Evolutionary conservation across 1,140 invertebrate species (phyloP), one percentile per base, ranked within the genome.

Genomic region (Ladona fulva): DNA sequence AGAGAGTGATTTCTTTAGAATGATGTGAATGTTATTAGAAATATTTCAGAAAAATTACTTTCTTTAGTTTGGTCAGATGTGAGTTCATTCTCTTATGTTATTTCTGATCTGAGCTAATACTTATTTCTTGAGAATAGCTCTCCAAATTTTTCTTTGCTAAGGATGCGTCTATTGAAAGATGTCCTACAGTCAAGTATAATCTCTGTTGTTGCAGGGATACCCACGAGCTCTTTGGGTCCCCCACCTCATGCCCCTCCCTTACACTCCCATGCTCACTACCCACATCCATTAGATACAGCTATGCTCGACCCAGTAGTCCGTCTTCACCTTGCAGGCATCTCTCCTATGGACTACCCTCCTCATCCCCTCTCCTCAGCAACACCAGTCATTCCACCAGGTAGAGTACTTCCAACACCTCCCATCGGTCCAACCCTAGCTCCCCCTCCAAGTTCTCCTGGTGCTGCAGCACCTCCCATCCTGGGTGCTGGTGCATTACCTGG

Each of bases 291-390:
- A 22, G 52, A 66, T 22, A 66, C 52, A 19, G 52, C 52, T 22
- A 66, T 66, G 52, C 52, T 66, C 16, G 52, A 66, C 52, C 52
- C 52, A 5, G 52, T 77, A 87, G 89, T 93, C 81, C 91, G 94
- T 76, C 87, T 95, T 79, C 93, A 95, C 87, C 94, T 96, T 92
- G 93, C 93, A 80, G 92, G 93, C 81, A 92, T 93, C 80, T 92
- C 91, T 81, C 92, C 90, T 78, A 92, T 92, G 85, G 93, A 92
- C 85, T 92, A 93, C 84, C 91, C 92, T 81, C 93, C 94, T 66
- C 52, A 66, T 66, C 52, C 77, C 52, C 52, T 66, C 52, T 66
- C 52, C 52, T 22, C 52, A 66, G 14, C n/a, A 66, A 16, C 52
- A 16, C 52, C 52, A 19, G 52, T 16, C 12, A 16, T 16, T 19